Evolutionary conservation across 2,888 invertebrate genomes (phyloP).

Genomic region (Danaus chrysippus): DNA sequence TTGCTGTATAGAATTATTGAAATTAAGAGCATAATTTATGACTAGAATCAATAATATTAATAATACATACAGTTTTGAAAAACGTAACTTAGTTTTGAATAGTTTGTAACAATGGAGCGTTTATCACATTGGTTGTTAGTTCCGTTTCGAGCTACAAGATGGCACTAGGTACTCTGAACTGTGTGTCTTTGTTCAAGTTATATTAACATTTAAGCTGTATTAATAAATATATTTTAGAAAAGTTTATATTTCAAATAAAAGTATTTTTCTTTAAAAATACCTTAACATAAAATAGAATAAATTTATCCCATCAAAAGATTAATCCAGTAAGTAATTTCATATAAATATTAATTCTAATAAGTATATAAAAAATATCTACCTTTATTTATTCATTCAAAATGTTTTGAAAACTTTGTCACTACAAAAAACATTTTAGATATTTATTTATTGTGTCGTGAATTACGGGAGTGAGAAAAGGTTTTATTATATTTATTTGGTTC

Average conservation of each 20-base stretch:
- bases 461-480: neutral
- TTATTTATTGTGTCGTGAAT: neutral
- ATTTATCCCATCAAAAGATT: too few relatives aligned
- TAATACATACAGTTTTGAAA: constrained; percentile 15
- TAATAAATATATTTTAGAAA: too few relatives aligned
- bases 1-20: constrained; percentile 53
- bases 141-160: constrained; percentile 33
- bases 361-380: too few relatives aligned
- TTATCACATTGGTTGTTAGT: constrained; percentile 17
- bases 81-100: constrained; percentile 16
- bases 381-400: too few relatives aligned
- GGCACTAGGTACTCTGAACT: constrained; percentile 28
- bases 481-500: constrained; percentile 22
- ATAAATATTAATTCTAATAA: too few relatives aligned
- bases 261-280: too few relatives aligned
- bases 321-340: too few relatives aligned
- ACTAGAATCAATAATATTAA: constrained; percentile 33
- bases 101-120: constrained; percentile 12
- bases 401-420: too few relatives aligned
- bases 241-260: too few relatives aligned
- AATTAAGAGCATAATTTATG: constrained; percentile 44
- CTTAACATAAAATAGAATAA: too few relatives aligned
- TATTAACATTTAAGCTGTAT: too few relatives aligned
- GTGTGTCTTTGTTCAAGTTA: too few relatives aligned
- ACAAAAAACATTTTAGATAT: neutral